These are phyloP conservation scores for Antitype chi DNA, from an alignment of 2,888 invertebrate species.

Conservation along the genomic window DNA sequence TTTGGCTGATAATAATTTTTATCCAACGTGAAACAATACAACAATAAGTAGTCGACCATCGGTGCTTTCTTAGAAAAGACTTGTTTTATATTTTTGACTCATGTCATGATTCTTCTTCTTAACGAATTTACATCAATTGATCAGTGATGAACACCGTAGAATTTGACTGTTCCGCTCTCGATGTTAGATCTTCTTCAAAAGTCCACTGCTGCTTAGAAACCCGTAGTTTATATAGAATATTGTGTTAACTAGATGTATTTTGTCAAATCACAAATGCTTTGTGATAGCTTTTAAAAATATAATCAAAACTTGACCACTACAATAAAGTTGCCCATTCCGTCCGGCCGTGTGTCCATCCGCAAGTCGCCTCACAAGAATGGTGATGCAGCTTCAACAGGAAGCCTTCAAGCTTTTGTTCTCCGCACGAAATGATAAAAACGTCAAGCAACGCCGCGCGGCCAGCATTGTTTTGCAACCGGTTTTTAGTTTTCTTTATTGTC, in stretches of 20 bases:
- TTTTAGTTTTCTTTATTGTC: constrained; percentile 79
- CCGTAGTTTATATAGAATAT: background rate
- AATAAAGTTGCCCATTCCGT: background rate
- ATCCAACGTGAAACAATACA: too few species aligned
- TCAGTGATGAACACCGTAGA: background rate
- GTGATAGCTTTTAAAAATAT: background rate
- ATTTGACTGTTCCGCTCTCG: background rate
- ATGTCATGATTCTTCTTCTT: background rate
- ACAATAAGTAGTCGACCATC: too few species aligned
- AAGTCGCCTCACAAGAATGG: constrained; percentile 86
- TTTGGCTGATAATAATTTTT: too few species aligned
- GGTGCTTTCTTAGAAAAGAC: too few species aligned
- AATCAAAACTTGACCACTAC: constrained; percentile 6
- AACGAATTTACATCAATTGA: too few species aligned
- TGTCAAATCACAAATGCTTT: background rate
- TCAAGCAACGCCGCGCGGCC: constrained; percentile 84
- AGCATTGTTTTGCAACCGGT: constrained; percentile 88
- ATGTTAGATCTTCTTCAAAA: background rate
- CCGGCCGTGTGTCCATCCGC: constrained; percentile 69
- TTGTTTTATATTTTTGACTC: background rate
- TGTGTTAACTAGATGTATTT: background rate
- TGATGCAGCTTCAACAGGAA: constrained; percentile 89
- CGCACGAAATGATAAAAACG: constrained; percentile 89
- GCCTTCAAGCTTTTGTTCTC: constrained; percentile 89
- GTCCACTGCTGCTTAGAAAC: rapidly evolving